Conservation (phyloP, 2,113 vertebrate genomes). For the Ivindomyrus marchei region DNA sequence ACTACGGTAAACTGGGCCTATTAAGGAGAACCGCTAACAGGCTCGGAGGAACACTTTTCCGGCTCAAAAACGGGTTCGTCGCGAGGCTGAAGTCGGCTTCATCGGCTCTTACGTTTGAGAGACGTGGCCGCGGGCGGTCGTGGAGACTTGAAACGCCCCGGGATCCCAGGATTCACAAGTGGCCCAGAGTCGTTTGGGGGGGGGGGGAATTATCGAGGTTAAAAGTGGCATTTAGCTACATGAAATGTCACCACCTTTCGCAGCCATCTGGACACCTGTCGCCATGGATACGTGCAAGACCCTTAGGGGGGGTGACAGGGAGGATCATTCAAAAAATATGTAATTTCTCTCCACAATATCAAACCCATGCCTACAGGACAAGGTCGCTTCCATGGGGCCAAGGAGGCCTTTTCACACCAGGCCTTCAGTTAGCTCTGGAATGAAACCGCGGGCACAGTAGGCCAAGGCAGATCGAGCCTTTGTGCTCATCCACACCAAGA, state of each 20-base stretch:
- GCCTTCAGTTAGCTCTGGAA: not conserved
- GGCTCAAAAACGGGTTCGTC: not conserved
- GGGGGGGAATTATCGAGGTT: not conserved
- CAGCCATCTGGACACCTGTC: slow-evolving; percentile 25
- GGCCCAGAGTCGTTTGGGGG: not conserved
- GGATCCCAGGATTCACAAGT: not conserved
- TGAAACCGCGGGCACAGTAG: not conserved
- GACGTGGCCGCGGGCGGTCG: not conserved
- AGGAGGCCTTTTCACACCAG: not conserved
- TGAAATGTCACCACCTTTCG: slow-evolving; percentile 59
- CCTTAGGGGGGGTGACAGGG: not conserved
- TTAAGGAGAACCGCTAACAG: not conserved
- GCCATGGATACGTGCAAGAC: slow-evolving; percentile 18
- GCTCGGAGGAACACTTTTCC: not conserved
- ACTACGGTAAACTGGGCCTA: not conserved
- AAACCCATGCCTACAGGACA: not conserved
- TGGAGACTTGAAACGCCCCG: not conserved
- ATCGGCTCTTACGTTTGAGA: not conserved
- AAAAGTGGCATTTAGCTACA: slow-evolving; percentile 8
- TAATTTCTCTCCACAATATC: not conserved
- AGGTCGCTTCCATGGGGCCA: not conserved
- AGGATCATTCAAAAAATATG: not conserved
- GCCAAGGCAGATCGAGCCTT: not conserved
- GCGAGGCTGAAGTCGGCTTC: not conserved
- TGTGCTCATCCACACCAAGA: slow-evolving; percentile 26